A percentile compares a stretch with the other conserved stretches of the same genome.
These are phyloP conservation scores for Octomys mimax DNA, from an alignment of 2,797 vertebrate species.

Conservation along the genomic window DNA sequence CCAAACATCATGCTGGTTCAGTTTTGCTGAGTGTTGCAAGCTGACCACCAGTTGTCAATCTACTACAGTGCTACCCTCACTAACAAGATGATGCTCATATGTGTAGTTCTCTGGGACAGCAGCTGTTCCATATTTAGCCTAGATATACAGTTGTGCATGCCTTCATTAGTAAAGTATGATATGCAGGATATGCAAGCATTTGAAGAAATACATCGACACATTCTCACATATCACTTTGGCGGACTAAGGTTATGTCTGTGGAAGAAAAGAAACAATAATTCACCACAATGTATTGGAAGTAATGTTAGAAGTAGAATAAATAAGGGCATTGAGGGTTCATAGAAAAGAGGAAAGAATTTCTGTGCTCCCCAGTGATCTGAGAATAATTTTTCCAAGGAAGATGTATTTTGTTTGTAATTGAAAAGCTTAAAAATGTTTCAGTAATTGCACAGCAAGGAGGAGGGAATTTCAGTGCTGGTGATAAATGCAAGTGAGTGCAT, in stretches of 20 bases:
- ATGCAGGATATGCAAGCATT: background rate
- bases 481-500: background rate
- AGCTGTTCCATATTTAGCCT: background rate
- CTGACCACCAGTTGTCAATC: too few relatives aligned
- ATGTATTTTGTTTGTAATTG: background rate
- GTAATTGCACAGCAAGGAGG: background rate
- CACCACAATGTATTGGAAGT: background rate
- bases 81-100: background rate
- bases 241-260: background rate
- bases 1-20: too few relatives aligned
- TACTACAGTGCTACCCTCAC: background rate
- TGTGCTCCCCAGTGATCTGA: background rate
- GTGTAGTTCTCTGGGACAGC: background rate
- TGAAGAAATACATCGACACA: background rate
- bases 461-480: background rate
- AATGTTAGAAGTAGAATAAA: constrained; percentile 12
- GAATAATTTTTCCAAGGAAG: background rate
- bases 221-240: background rate
- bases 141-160: background rate
- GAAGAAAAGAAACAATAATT: background rate
- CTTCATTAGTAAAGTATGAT: background rate
- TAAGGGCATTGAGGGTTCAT: constrained; percentile 24
- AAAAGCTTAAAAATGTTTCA: background rate
- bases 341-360: constrained; percentile 8
- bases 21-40: too few relatives aligned